Percentiles rank a stretch among this genome's conserved stretches.
phyloP scores from a whole-genome alignment of 2,888 invertebrate species.

The Cheilosia vernalis region DNA sequence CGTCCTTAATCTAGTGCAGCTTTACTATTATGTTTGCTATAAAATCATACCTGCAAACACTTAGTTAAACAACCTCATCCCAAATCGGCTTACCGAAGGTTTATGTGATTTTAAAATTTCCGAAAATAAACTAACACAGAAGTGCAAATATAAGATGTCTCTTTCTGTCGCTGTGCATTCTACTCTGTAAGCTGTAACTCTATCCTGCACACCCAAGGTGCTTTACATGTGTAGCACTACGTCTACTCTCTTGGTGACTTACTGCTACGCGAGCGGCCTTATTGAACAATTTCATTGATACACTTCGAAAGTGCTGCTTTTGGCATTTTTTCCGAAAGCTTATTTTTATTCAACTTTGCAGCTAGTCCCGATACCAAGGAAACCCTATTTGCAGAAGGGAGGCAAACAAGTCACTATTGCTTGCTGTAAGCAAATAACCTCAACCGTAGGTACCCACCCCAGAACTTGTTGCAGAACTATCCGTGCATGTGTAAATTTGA shows the following conservation, averaged over 20 bases:
- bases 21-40: too few species aligned
- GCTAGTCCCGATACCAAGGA: neutral
- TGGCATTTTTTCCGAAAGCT: slow-evolving; percentile 10
- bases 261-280: neutral
- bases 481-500: slow-evolving; percentile 40
- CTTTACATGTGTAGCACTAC: neutral
- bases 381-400: neutral
- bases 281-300: slow-evolving; percentile 44
- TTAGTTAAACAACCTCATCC: too few species aligned
- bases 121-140: slow-evolving; percentile 15
- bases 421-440: slow-evolving; percentile 46
- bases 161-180: neutral
- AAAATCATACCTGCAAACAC: too few species aligned
- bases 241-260: neutral
- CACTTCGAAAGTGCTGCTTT: slow-evolving; percentile 43
- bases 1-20: too few species aligned
- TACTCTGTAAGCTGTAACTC: neutral
- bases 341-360: slow-evolving; percentile 10
- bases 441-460: slow-evolving; percentile 4
- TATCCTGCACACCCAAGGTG: neutral
- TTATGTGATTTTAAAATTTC: slow-evolving; percentile 3
- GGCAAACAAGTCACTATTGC: slow-evolving; percentile 37
- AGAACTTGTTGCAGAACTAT: slow-evolving; percentile 51
- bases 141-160: slow-evolving; percentile 35
- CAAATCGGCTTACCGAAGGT: neutral